These are phyloP conservation scores for Kradibia gibbosae DNA, from an alignment of 1,140 invertebrate species.

Conservation along the genomic window DNA sequence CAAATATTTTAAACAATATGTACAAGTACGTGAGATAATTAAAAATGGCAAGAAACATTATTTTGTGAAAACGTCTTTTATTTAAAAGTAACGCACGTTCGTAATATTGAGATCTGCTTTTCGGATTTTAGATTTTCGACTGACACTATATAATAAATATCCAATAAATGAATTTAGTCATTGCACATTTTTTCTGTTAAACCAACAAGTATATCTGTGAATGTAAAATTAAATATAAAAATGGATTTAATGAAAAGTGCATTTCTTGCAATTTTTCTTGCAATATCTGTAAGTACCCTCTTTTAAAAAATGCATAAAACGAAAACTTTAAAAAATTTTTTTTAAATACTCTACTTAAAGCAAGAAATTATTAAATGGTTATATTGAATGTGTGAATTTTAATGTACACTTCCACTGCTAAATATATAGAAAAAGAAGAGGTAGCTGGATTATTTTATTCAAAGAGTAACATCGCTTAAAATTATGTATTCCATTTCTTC, in stretches of 20 bases:
- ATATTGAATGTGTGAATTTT: neutral
- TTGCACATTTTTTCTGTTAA: neutral
- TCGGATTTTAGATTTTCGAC: neutral
- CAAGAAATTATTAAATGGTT: neutral
- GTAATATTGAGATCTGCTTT: neutral
- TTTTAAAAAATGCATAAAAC: neutral
- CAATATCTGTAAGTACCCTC: conserved; percentile 27
- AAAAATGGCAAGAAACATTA: neutral
- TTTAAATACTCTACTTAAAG: neutral
- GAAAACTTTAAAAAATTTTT: neutral
- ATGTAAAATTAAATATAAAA: neutral
- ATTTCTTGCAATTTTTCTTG: neutral
- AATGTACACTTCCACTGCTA: conserved; percentile 15
- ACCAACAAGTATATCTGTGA: neutral
- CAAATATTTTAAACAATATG: conserved; percentile 19
- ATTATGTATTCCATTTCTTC: conserved; percentile 21
- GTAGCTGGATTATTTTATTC: neutral
- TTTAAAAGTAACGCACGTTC: conserved; percentile 33
- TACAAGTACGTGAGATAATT: conserved; percentile 29
- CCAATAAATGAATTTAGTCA: neutral
- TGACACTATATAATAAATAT: conserved; percentile 32
- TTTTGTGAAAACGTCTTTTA: neutral
- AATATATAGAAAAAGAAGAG: conserved; percentile 26
- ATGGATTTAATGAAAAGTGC: neutral
- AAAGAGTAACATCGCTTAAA: neutral